These are phyloP conservation scores for Mesembrinibis cayennensis DNA, from an alignment of 2,113 vertebrate genomes.

Conservation along the genomic window DNA sequence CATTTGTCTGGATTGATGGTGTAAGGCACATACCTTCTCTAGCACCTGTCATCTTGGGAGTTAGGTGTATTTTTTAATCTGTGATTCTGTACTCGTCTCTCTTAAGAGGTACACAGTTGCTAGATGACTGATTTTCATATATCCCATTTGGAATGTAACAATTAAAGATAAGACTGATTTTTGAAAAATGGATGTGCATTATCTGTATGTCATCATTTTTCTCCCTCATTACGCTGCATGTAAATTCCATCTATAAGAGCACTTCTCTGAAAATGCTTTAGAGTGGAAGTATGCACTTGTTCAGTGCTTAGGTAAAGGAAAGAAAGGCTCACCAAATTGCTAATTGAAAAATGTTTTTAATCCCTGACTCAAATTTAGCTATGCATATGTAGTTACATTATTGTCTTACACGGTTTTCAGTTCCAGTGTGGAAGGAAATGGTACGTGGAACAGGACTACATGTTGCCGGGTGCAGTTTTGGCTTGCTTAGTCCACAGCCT, in stretches of 20 bases:
- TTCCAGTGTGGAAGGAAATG: background rate
- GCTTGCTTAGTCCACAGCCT: background rate
- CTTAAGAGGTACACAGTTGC: conserved; percentile 55
- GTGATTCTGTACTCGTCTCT: conserved; percentile 42
- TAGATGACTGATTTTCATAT: conserved; percentile 65
- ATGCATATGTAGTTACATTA: background rate
- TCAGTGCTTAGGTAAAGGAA: background rate
- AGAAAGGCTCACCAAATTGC: background rate
- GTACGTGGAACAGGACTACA: background rate
- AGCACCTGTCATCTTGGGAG: conserved; percentile 49
- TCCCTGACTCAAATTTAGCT: background rate
- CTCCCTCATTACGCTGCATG: background rate
- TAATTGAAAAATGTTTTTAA: background rate
- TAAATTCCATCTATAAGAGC: background rate
- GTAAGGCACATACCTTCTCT: conserved; percentile 57
- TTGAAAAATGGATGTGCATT: conserved; percentile 45
- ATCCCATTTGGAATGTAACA: conserved; percentile 73
- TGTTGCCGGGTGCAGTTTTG: background rate
- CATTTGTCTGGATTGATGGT: conserved; percentile 55
- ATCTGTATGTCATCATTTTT: conserved; percentile 20
- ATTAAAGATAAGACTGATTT: conserved; percentile 73
- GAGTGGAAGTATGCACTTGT: background rate
- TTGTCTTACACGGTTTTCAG: background rate
- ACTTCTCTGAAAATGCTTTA: background rate
- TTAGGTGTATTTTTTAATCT: conserved; percentile 59